phyloP scores from a whole-genome alignment of 2,888 invertebrate genomes.

The Griposia aprilina region DNA sequence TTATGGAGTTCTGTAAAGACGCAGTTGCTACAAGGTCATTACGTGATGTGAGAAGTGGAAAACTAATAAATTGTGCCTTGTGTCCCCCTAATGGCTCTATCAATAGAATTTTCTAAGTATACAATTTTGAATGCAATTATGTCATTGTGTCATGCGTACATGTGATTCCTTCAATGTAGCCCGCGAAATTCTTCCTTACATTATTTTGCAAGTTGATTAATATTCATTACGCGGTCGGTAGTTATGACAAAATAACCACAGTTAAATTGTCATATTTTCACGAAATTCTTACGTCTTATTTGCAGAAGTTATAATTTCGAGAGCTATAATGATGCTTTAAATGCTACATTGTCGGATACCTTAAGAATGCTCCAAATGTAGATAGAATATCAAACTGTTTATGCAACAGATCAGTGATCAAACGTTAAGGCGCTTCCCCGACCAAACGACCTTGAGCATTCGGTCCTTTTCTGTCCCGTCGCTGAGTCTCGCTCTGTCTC shows the following conservation, averaged over 20 bases:
- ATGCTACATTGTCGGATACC: not conserved
- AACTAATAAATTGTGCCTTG: conserved; percentile 32
- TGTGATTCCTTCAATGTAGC: not conserved
- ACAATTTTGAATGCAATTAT: not conserved
- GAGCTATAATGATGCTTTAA: not conserved
- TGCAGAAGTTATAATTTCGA: not conserved
- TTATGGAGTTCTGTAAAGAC: conserved; percentile 51
- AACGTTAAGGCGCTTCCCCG: too few relatives aligned
- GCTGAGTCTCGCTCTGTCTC: too few relatives aligned
- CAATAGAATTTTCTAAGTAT: not conserved
- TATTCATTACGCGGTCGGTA: too few relatives aligned
- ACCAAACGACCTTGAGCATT: too few relatives aligned
- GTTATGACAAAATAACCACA: too few relatives aligned
- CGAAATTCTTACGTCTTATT: not conserved
- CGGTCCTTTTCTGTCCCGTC: too few relatives aligned
- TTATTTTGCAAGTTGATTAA: not conserved
- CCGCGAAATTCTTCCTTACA: not conserved
- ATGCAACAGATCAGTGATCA: not conserved
- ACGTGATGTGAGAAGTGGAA: conserved; percentile 9
- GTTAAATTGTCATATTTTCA: not conserved
- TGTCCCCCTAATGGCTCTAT: not conserved
- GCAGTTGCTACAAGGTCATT: conserved; percentile 30
- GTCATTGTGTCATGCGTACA: not conserved
- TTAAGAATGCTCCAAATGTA: not conserved
- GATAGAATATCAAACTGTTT: not conserved